Evolutionary conservation across 2,113 vertebrate genomes (phyloP).

Genomic region (Chamaea fasciata): DNA sequence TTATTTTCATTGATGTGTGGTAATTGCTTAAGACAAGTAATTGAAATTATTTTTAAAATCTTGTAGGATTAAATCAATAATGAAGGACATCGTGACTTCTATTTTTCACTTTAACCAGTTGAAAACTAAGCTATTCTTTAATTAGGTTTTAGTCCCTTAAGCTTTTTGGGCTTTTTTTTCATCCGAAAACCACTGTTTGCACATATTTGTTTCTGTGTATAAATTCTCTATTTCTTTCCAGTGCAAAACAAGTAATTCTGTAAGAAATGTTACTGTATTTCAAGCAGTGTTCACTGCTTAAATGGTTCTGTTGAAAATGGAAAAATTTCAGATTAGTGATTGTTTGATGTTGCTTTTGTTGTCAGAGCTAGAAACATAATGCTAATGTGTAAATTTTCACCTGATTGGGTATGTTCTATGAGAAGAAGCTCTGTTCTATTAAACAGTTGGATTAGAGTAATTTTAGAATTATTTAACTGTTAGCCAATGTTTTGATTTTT

Average conservation of each 20-base stretch:
- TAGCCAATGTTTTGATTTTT: neutral
- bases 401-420: neutral
- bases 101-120: neutral
- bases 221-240: constrained; percentile 81
- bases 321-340: constrained; percentile 55
- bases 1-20: neutral
- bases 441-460: neutral
- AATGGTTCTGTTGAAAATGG: constrained; percentile 76
- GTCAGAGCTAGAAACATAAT: constrained; percentile 63
- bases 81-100: neutral
- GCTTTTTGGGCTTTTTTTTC: neutral
- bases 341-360: constrained; percentile 66
- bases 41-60: neutral
- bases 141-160: neutral
- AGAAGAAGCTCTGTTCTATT: neutral
- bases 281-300: constrained; percentile 73
- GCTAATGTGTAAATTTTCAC: constrained; percentile 27
- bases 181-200: constrained; percentile 67
- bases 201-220: constrained; percentile 82
- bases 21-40: neutral
- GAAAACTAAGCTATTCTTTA: neutral
- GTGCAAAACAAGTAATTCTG: constrained; percentile 81
- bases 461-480: neutral
- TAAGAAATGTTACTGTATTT: constrained; percentile 81
- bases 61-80: neutral